These are phyloP conservation scores for Falco naumanni DNA, from an alignment of 2,797 vertebrate genomes.

Conservation along the genomic window DNA sequence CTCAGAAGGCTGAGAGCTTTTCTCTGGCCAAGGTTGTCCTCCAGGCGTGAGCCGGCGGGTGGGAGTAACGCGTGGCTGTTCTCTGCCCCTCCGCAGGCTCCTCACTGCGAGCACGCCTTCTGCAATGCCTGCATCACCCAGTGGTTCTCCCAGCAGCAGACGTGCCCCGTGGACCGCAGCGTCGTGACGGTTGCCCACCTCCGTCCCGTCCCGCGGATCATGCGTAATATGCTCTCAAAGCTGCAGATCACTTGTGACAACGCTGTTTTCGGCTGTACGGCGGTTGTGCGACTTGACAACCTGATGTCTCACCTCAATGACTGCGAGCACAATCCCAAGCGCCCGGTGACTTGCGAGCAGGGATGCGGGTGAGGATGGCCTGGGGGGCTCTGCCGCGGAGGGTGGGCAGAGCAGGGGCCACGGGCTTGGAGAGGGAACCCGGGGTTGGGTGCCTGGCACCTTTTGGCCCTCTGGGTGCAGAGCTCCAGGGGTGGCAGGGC, in stretches of 20 bases:
- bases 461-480: not conserved
- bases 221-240: slow-evolving; percentile 99
- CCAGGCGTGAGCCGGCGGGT: too few relatives aligned
- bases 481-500: rapidly evolving
- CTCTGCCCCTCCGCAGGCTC: slow-evolving; percentile 81
- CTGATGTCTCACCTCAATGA: slow-evolving; percentile 96
- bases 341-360: slow-evolving; percentile 95
- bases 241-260: slow-evolving; percentile 98
- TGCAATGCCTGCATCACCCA: slow-evolving; percentile 99
- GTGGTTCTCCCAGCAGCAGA: slow-evolving; percentile 99
- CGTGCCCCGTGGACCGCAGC: slow-evolving; percentile 96
- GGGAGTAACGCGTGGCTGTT: not conserved
- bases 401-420: too few relatives aligned
- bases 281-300: slow-evolving; percentile 94
- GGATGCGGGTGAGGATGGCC: slow-evolving; percentile 90
- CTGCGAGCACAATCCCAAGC: slow-evolving; percentile 98
- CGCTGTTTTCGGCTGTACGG: slow-evolving; percentile 92
- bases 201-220: slow-evolving; percentile 96
- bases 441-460: not conserved
- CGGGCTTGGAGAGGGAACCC: rapidly evolving
- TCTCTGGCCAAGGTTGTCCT: not conserved
- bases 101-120: slow-evolving; percentile 98
- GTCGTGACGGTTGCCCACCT: slow-evolving; percentile 98
- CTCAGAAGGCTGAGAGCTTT: not conserved
- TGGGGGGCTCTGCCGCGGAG: not conserved